phyloP scores from a whole-genome alignment of 2,797 vertebrate species.

The Syndactyla subalaris region DNA sequence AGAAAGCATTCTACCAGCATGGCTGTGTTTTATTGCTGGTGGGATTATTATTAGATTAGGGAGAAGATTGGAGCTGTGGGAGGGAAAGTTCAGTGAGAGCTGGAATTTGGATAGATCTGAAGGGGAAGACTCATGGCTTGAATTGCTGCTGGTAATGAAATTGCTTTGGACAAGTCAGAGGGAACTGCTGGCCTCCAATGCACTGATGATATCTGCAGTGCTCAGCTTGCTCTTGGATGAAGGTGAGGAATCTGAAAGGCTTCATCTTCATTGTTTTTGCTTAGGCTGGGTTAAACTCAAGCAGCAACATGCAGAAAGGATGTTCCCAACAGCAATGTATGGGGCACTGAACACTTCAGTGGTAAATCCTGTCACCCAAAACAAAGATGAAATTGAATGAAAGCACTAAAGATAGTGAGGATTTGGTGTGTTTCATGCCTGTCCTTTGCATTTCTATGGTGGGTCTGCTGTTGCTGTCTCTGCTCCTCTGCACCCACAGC shows the following conservation, averaged over 20 bases:
- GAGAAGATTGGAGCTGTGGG: background rate
- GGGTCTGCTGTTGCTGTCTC: background rate
- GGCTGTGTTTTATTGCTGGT: slow-evolving; percentile 2
- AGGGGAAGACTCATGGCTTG: background rate
- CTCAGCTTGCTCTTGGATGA: background rate
- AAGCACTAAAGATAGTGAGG: background rate
- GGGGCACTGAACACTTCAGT: background rate
- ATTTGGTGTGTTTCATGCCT: background rate
- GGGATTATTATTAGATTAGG: slow-evolving; percentile 17
- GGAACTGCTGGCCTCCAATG: background rate
- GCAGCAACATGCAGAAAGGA: background rate
- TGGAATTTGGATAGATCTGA: slow-evolving; percentile 34
- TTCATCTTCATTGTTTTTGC: background rate
- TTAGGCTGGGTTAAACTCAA: background rate
- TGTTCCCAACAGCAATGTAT: background rate
- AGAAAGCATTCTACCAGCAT: background rate
- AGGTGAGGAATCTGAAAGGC: background rate
- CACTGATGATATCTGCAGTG: background rate
- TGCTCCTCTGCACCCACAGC: background rate
- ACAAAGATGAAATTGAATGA: background rate
- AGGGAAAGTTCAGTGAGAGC: background rate
- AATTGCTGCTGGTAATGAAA: slow-evolving; percentile 23
- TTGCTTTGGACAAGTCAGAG: background rate
- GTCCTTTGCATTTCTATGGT: background rate
- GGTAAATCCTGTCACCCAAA: background rate